Evolutionary conservation across 2,797 vertebrate species (phyloP), one percentile per base, ranked within the genome.

Genomic region (Toxotes lorentzi): DNA sequence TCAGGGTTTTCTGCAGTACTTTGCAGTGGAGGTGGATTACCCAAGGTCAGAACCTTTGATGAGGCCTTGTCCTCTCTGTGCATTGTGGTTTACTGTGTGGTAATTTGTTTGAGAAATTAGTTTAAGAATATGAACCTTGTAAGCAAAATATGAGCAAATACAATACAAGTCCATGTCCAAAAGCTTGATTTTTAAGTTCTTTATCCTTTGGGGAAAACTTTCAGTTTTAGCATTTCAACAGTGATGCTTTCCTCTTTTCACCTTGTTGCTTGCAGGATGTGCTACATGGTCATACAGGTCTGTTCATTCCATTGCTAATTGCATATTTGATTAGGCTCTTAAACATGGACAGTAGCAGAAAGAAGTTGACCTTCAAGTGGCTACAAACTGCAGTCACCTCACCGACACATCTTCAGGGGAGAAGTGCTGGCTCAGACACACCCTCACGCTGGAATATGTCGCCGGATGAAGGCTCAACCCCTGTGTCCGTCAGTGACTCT

Each of bases 341-440:
- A 61, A 83, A 85, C 53, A 94, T 94, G 92, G 88, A 91, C 63
- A 50, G 24, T 35, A 45, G 70, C 70, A 86, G 71, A 74, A 56
- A 85, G 51, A 94, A 87, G 81, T 30, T 92, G 40, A 64, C 65
- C 7, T 79, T 93, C 50, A 78, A 63, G 19, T 88, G 91, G 92
- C 60, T 70, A 10, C 73, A 16, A 45, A 82, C 78, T 13, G 17
- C 63, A 1, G 23, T 61, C 41, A 40, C 51, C 7, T 79, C 91
- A 5, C 83, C 90, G 7, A 23, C 34, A 21, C 79, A 57, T 27
- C 60, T 30, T 45, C 65, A 62, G 64, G 78, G 59, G 43, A 82
- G 71, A 47, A 59, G 69, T 12, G 24, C 43, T 34, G 81, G 48
- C 10, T 45, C 66, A 21, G 32, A 11, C n/a, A 84, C 54, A 14